A percentile compares a stretch with the other conserved stretches of the same genome.
Conservation (phyloP, 2,113 vertebrate species). For the Motacilla alba region DNA sequence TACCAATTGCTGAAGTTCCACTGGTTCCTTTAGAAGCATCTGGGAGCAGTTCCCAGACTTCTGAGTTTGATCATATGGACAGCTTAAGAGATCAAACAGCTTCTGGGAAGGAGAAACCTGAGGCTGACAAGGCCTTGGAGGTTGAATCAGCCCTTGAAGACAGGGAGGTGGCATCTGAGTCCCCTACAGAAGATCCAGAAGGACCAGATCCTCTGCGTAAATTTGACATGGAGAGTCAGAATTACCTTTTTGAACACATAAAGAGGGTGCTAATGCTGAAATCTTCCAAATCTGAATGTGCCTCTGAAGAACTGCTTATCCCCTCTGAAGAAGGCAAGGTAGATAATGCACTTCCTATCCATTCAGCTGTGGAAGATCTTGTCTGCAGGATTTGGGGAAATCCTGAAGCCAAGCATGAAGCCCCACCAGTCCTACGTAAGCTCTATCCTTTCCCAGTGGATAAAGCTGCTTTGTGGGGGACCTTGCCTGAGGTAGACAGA, state of each 20-base stretch:
- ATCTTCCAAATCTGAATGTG: background rate
- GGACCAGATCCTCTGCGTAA: background rate
- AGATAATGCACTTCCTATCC: conserved; percentile 47
- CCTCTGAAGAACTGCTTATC: background rate
- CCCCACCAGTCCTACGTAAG: background rate
- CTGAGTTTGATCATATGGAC: background rate
- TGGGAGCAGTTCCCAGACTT: conserved; percentile 6
- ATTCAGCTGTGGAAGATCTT: conserved; percentile 51
- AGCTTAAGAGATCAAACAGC: background rate
- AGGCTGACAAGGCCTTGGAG: background rate
- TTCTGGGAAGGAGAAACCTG: background rate
- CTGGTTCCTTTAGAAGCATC: conserved; percentile 2
- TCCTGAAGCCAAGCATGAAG: conserved; percentile 41
- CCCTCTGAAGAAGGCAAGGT: background rate
- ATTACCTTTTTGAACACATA: conserved; percentile 50
- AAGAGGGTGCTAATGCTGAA: conserved; percentile 35
- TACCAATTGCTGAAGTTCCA: conserved; percentile 15
- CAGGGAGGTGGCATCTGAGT: background rate
- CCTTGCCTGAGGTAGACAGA: conserved; percentile 39
- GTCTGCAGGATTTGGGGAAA: conserved; percentile 43
- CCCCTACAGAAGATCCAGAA: conserved; percentile 15
- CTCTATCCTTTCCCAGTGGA: conserved; percentile 47
- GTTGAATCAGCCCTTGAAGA: background rate
- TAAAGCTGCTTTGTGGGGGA: conserved; percentile 46
- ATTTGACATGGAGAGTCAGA: conserved; percentile 40